Percentiles rank a stretch among this genome's conserved stretches.
phyloP scores from a whole-genome alignment of 2,888 invertebrate species.

The Drosophila paranaensis region DNA sequence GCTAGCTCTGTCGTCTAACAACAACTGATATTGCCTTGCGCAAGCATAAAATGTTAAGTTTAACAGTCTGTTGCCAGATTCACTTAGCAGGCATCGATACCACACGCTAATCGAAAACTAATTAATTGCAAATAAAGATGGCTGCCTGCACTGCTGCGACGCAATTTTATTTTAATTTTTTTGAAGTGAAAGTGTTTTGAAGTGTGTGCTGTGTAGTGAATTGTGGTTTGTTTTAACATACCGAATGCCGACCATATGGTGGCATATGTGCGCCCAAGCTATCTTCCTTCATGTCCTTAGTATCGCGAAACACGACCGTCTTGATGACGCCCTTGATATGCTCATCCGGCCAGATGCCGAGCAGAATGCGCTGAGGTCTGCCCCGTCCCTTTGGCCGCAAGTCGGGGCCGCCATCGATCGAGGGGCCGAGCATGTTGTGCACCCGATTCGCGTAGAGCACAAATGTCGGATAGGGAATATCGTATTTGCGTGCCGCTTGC shows the following conservation, averaged over 20 bases:
- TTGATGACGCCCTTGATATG: constrained; percentile 96
- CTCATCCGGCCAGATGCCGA: constrained; percentile 97
- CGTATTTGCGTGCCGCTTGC: constrained; percentile 96
- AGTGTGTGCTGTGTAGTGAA: not conserved
- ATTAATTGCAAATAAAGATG: not conserved
- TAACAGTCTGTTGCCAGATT: not conserved
- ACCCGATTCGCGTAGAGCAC: constrained; percentile 96
- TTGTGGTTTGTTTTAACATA: constrained; percentile 82
- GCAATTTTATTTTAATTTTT: not conserved
- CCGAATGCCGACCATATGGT: constrained; percentile 87
- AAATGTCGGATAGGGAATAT: constrained; percentile 97
- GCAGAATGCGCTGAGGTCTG: constrained; percentile 94
- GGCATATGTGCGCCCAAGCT: constrained; percentile 84
- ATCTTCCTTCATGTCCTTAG: constrained; percentile 91
- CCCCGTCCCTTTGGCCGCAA: constrained; percentile 96
- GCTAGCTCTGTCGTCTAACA: not conserved
- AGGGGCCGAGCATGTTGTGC: constrained; percentile 97
- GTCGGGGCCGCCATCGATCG: constrained; percentile 95
- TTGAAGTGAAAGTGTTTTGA: not conserved
- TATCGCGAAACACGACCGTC: constrained; percentile 96
- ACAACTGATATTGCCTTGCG: not conserved
- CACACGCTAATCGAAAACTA: not conserved
- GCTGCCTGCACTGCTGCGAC: not conserved
- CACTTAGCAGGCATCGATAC: not conserved
- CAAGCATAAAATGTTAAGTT: not conserved